A percentile compares a stretch with the other conserved stretches of the same genome.
Conservation (phyloP, 2,113 vertebrate genomes). For the Atherinomorus stipes region DNA sequence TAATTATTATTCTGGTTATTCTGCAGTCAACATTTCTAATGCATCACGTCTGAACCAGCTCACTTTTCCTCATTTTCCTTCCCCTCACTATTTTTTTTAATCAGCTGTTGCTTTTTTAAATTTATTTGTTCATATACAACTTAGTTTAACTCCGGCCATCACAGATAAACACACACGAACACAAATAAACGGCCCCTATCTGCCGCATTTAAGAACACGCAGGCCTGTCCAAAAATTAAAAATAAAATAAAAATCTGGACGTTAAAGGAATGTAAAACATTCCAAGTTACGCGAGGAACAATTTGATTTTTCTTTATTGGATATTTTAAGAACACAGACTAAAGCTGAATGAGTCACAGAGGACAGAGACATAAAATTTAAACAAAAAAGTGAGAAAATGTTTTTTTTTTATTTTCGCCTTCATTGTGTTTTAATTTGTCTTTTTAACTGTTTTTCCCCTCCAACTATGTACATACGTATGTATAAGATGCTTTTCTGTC, state of each 20-base stretch:
- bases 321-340: conserved; percentile 51
- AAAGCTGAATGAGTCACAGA: conserved; percentile 35
- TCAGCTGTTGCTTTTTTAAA: conserved; percentile 34
- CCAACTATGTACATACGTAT: background rate
- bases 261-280: conserved; percentile 15
- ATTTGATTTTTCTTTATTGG: conserved; percentile 26
- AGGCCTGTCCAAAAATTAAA: conserved; percentile 14
- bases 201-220: background rate
- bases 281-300: background rate
- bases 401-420: conserved; percentile 43
- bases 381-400: background rate
- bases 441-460: conserved; percentile 47
- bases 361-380: conserved; percentile 41
- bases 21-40: conserved; percentile 28
- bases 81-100: background rate
- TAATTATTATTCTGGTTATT: conserved; percentile 46
- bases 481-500: background rate
- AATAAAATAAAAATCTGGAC: background rate
- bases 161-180: background rate
- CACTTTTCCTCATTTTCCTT: conserved; percentile 19
- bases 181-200: background rate
- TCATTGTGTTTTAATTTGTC: conserved; percentile 18
- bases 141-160: conserved; percentile 20
- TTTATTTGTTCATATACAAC: background rate
- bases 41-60: conserved; percentile 25